Percentiles rank a stretch among this genome's conserved stretches.
These are phyloP conservation scores for Vanessa tameamea DNA, from an alignment of 1,140 invertebrate species.

Conservation along the genomic window DNA sequence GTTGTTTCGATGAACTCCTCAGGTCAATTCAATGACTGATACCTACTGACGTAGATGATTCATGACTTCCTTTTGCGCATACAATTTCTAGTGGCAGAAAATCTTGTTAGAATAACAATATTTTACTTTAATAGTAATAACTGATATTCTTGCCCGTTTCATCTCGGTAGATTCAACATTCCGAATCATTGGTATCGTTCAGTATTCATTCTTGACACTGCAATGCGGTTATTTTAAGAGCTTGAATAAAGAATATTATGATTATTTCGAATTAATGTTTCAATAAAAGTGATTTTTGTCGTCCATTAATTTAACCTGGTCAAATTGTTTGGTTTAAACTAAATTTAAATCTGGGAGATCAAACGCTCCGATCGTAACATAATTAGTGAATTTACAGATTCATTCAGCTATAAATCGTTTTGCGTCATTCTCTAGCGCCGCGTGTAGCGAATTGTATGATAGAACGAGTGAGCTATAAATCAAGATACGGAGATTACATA, in stretches of 20 bases:
- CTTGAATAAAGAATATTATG: too few species aligned
- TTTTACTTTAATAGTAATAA: too few species aligned
- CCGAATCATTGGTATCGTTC: too few species aligned
- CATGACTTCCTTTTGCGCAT: slow-evolving; percentile 14
- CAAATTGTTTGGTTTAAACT: too few species aligned
- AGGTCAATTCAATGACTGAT: background rate
- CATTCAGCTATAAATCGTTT: slow-evolving; percentile 11
- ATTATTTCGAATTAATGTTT: too few species aligned
- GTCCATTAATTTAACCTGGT: too few species aligned
- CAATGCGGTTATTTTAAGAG: too few species aligned
- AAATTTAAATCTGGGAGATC: background rate
- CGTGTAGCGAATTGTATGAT: slow-evolving; percentile 4
- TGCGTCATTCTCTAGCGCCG: background rate
- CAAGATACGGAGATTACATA: slow-evolving; percentile 13
- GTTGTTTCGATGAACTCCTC: background rate
- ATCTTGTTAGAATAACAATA: too few species aligned
- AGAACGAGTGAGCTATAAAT: slow-evolving; percentile 10
- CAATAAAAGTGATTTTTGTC: too few species aligned
- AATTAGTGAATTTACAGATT: slow-evolving; percentile 5
- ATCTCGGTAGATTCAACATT: too few species aligned
- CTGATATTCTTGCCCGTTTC: too few species aligned
- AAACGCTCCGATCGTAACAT: background rate
- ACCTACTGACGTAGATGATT: slow-evolving; percentile 12
- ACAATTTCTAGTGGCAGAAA: background rate
- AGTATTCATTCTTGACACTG: too few species aligned